A percentile compares a stretch with the other conserved stretches of the same genome.
Conservation (phyloP, 1,140 invertebrate genomes). For the Leptonema lineaticorne region DNA sequence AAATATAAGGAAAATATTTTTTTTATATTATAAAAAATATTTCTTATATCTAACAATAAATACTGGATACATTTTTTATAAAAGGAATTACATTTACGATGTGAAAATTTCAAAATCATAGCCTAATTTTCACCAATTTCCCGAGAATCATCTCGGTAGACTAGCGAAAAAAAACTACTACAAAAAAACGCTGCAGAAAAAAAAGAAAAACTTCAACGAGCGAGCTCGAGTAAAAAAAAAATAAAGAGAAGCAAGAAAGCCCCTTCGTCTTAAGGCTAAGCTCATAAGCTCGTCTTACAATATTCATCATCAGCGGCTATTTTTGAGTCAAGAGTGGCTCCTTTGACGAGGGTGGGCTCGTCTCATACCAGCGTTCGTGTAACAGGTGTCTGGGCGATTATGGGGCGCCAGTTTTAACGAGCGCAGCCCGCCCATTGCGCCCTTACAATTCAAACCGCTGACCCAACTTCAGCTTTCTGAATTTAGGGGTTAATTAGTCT, state of each 20-base stretch:
- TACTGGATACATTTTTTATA: too few species aligned
- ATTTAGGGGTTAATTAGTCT: slow-evolving; percentile 40
- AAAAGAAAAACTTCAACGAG: neutral
- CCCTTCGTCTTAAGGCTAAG: neutral
- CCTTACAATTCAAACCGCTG: slow-evolving; percentile 28
- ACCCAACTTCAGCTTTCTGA: slow-evolving; percentile 13
- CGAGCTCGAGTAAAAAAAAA: neutral
- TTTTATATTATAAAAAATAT: too few species aligned
- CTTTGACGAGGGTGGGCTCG: neutral
- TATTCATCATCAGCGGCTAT: slow-evolving; percentile 17
- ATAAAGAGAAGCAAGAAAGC: neutral
- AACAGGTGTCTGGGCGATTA: slow-evolving; percentile 39
- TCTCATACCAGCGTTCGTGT: neutral
- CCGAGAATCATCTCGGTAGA: too few species aligned
- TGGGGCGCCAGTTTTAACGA: slow-evolving; percentile 31
- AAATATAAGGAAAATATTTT: too few species aligned
- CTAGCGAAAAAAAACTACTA: neutral
- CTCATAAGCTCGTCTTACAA: slow-evolving; percentile 8
- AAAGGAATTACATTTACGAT: too few species aligned
- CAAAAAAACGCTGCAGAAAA: neutral
- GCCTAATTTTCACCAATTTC: too few species aligned
- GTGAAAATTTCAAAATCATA: too few species aligned
- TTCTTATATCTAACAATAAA: too few species aligned
- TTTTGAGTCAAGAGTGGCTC: neutral
- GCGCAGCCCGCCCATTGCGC: slow-evolving; percentile 22